Conservation (phyloP, 1,140 invertebrate species). For the Rhopalosiphum padi region DNA sequence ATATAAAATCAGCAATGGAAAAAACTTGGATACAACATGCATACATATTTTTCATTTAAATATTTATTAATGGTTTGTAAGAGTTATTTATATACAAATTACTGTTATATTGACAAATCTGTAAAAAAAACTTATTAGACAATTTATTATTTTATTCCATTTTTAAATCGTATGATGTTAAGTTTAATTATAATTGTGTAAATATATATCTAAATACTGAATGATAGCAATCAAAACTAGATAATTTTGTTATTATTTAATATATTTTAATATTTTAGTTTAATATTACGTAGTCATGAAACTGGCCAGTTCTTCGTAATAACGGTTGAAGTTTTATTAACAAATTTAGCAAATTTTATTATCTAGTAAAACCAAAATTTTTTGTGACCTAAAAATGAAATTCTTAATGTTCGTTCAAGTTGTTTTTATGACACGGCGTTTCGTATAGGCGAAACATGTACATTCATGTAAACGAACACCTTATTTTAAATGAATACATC, state of each 20-base stretch:
- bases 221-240: conserved; percentile 46
- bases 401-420: background rate
- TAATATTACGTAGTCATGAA: conserved; percentile 23
- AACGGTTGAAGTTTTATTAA: background rate
- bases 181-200: conserved; percentile 4
- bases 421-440: background rate
- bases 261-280: background rate
- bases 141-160: background rate
- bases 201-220: conserved; percentile 29
- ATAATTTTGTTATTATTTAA: conserved; percentile 42
- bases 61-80: background rate
- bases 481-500: background rate
- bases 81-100: conserved; percentile 24
- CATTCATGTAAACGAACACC: background rate
- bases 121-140: background rate
- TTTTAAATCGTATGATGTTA: background rate
- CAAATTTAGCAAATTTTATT: background rate
- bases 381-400: background rate
- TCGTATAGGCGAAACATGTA: background rate
- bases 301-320: conserved; percentile 20
- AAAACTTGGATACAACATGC: background rate
- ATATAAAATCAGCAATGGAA: background rate
- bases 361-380: conserved; percentile 41
- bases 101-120: background rate
- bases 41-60: conserved; percentile 6